Base-by-base conservation (phyloP, 2,797 vertebrate species). In the Myotis daubentonii region DNA sequence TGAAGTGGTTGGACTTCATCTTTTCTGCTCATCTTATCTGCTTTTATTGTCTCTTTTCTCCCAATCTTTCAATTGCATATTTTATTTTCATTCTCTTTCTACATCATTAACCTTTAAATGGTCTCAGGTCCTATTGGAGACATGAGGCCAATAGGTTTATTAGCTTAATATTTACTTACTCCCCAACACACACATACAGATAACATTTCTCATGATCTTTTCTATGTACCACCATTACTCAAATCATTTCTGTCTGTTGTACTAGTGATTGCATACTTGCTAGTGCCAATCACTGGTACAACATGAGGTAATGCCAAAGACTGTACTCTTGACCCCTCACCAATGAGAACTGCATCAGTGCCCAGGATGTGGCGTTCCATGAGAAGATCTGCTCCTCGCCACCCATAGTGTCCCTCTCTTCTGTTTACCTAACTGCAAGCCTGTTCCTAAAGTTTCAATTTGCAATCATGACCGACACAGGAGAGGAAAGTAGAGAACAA, bases 31-130 rank as follows among this genome's bases (percentile, higher is more conserved):
- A 62, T 8, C 6, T 72, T 51, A 71, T 30, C 1, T 16, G 55
- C 57, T 74, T 30, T 62, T 17, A 65, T 38, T 53, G 8, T 84
- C 16, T 76, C 41, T 71, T 89, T 91, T 87, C 11, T 87, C 7
- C 5, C 19, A 30, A 3, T 88, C 11, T 57, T 57, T 93, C 75
- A 72, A 36, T 3, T 80, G 8, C 36, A 9, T 76, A 30, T 30
- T 57, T 91, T 74, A 49, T n/a, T 53, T 95, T 80, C 15, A 30
- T 88, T 92, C 22, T 30, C 8, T 51, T 95, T 85, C 28, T 68
- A 81, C 89, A 44, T 7, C 38, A 41, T 16, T 71, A 17, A 0
- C 23, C 44, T 94, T 90, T 70, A 74, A n/a, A 71, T 11, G 47
- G 41, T 76, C 13, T 44, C n/a, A 36, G 65, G 19, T 75, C 19